Evolutionary conservation across 2,888 invertebrate species (phyloP).

Genomic region (Anarsia innoxiella): DNA sequence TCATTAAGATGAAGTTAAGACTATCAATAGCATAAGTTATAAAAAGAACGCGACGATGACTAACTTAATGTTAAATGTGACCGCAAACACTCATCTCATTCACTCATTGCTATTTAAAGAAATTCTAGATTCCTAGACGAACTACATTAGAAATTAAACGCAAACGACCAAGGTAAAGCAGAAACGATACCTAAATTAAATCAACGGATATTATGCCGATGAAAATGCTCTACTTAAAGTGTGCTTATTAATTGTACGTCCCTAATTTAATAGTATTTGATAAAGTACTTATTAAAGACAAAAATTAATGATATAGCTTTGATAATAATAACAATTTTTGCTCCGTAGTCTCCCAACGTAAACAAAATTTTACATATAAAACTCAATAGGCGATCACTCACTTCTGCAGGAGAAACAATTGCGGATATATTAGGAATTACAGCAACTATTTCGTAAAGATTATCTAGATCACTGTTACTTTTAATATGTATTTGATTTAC

Average conservation of each 20-base stretch:
- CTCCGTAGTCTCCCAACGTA: conserved; percentile 52
- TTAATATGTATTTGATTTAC: conserved; percentile 68
- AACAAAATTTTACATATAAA: conserved; percentile 43
- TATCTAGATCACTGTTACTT: conserved; percentile 55
- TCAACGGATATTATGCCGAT: conserved; percentile 53
- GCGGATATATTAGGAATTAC: conserved; percentile 56
- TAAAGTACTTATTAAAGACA: conserved; percentile 36
- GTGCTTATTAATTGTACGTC: conserved; percentile 43
- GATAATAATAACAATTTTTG: conserved; percentile 66
- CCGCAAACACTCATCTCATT: conserved; percentile 59
- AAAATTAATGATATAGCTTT: conserved; percentile 51
- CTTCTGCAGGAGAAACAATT: conserved; percentile 43
- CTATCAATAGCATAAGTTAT: conserved; percentile 36
- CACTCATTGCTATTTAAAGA: conserved; percentile 50
- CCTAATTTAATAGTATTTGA: conserved; percentile 38
- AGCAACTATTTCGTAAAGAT: conserved; percentile 68
- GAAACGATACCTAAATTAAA: conserved; percentile 43
- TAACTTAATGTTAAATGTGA: conserved; percentile 58
- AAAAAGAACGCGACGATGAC: conserved; percentile 47
- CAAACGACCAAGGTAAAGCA: conserved; percentile 49
- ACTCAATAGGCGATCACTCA: conserved; percentile 40
- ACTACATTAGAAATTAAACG: conserved; percentile 52
- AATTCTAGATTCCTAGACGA: conserved; percentile 47
- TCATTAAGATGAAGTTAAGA: too few species aligned
- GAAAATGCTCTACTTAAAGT: conserved; percentile 36